Conservation (phyloP, 2,888 invertebrate species). For the Aradus depressus region DNA sequence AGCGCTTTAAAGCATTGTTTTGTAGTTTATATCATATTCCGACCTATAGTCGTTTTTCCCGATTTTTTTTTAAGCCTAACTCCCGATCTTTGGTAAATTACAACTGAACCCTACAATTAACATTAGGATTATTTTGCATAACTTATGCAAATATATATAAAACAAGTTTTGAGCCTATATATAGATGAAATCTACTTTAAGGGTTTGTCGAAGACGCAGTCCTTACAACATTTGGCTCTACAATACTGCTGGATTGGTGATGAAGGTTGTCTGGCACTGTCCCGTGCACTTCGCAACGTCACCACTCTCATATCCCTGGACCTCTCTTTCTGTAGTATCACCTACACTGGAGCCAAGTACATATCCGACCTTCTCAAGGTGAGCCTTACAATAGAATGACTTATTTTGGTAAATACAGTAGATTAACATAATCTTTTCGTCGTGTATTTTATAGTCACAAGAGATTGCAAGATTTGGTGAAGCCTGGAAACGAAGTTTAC, state of each 20-base stretch:
- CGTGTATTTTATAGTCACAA: slow-evolving; percentile 44
- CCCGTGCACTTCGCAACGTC: slow-evolving; percentile 52
- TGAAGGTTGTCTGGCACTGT: slow-evolving; percentile 57
- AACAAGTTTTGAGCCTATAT: too few relatives aligned
- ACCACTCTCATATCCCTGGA: slow-evolving; percentile 58
- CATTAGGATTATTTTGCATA: too few relatives aligned
- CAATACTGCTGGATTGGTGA: slow-evolving; percentile 58
- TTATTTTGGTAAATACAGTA: too few relatives aligned
- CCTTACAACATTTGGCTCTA: slow-evolving; percentile 55
- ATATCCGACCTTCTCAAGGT: slow-evolving; percentile 52
- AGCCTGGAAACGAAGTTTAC: slow-evolving; percentile 67
- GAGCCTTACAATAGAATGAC: neutral
- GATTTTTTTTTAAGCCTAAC: too few relatives aligned
- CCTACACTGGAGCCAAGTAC: slow-evolving; percentile 48
- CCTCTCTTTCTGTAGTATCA: slow-evolving; percentile 55
- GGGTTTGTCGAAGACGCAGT: slow-evolving; percentile 50
- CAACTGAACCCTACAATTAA: too few relatives aligned
- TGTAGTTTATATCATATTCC: too few relatives aligned
- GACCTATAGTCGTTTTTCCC: too few relatives aligned
- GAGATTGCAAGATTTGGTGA: slow-evolving; percentile 63
- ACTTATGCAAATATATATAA: too few relatives aligned
- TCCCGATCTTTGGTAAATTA: too few relatives aligned
- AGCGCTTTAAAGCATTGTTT: too few relatives aligned
- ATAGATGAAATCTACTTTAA: too few relatives aligned
- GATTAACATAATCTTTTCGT: too few relatives aligned